A percentile compares a stretch with the other conserved stretches of the same genome.
These are phyloP conservation scores for Rhopalosiphum padi DNA, from an alignment of 1,140 invertebrate species.

Conservation along the genomic window DNA sequence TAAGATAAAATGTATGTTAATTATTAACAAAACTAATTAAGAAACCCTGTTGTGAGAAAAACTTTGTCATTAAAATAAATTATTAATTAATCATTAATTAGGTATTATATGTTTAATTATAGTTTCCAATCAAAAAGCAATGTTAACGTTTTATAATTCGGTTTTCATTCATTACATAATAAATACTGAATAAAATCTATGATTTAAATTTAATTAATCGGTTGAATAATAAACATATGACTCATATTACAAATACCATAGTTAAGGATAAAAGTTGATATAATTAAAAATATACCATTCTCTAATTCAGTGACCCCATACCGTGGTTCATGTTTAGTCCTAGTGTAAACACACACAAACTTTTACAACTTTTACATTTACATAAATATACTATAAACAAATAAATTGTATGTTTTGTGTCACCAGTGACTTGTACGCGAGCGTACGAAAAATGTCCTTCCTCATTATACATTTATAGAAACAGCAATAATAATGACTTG, in stretches of 20 bases:
- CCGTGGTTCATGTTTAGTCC: not conserved
- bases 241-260: not conserved
- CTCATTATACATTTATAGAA: not conserved
- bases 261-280: not conserved
- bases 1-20: no score
- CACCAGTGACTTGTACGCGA: not conserved
- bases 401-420: constrained; percentile 20
- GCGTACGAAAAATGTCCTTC: not conserved
- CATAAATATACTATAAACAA: constrained; percentile 21
- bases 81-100: no score
- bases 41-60: no score
- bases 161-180: no score
- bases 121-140: not conserved
- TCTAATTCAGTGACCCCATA: not conserved
- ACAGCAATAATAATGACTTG: constrained; percentile 3
- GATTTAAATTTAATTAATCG: not conserved
- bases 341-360: not conserved
- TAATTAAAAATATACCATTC: not conserved
- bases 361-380: constrained; percentile 13
- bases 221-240: no score
- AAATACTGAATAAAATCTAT: not conserved
- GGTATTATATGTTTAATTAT: no score
- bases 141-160: no score
- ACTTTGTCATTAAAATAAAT: no score
- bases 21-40: no score